These are phyloP conservation scores for Buphagus erythrorhynchus DNA, from an alignment of 2,797 vertebrate species.

Conservation along the genomic window DNA sequence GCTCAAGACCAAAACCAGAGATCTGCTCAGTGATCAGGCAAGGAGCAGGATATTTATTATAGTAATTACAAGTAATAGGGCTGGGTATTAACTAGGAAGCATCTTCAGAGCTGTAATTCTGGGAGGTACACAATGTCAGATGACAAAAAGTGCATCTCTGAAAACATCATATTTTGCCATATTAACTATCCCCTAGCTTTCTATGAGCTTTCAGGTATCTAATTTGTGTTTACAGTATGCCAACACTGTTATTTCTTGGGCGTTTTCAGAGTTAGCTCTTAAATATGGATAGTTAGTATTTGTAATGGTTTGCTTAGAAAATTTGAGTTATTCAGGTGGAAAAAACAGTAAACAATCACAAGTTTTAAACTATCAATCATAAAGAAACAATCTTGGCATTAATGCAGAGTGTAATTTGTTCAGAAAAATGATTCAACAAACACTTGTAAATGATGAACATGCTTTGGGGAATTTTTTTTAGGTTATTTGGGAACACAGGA, in stretches of 20 bases:
- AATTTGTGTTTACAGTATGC: background rate
- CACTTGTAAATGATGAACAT: background rate
- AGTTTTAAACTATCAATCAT: background rate
- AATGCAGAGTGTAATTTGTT: background rate
- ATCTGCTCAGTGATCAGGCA: background rate
- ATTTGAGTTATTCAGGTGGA: background rate
- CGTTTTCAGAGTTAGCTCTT: background rate
- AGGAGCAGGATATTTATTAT: background rate
- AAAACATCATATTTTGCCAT: fast-evolving
- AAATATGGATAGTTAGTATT: background rate
- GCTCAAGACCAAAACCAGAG: background rate
- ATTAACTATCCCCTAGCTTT: background rate
- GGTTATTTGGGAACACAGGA: background rate
- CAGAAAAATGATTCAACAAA: background rate
- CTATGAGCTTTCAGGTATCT: background rate
- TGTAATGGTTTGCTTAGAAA: background rate
- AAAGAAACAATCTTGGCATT: background rate
- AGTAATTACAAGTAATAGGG: background rate
- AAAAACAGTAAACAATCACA: background rate
- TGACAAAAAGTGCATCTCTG: background rate
- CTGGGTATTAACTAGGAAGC: background rate
- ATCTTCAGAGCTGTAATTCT: background rate
- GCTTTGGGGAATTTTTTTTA: background rate
- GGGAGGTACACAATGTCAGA: background rate
- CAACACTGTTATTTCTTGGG: background rate